Conservation (phyloP, 2,888 invertebrate species). For the Tetramorium bicarinatum region DNA sequence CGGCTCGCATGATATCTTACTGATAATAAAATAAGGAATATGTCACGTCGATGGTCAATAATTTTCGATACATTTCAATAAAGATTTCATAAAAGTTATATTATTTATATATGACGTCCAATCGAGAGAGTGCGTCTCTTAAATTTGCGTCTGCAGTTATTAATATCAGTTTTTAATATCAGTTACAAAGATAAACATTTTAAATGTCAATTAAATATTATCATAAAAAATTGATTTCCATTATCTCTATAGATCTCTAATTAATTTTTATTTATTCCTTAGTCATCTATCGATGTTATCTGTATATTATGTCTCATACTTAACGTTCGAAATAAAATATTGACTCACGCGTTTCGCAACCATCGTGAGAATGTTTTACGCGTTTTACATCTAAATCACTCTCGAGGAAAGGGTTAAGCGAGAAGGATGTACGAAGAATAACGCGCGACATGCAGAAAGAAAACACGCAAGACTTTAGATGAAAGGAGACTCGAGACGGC, state of each 20-base stretch:
- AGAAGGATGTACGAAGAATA: constrained; percentile 1
- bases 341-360: neutral
- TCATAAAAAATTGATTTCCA: neutral
- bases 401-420: constrained; percentile 34
- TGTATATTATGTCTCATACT: neutral
- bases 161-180: neutral
- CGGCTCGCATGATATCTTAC: neutral
- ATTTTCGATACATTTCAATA: neutral
- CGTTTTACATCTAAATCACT: constrained; percentile 4
- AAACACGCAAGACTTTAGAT: constrained; percentile 34
- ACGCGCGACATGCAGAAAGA: neutral
- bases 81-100: constrained; percentile 16
- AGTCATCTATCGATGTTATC: neutral
- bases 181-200: neutral
- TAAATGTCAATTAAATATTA: constrained; percentile 13
- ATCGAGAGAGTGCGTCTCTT: neutral
- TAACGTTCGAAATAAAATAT: constrained; percentile 2
- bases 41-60: neutral
- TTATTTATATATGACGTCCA: neutral
- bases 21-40: neutral
- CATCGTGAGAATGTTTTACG: constrained; percentile 24
- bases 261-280: constrained; percentile 7
- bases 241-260: neutral
- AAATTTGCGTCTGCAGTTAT: neutral
- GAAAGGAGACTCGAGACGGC: constrained; percentile 63